Base-by-base conservation (phyloP, 2,888 invertebrate species). In the Drosophila meridiana region DNA sequence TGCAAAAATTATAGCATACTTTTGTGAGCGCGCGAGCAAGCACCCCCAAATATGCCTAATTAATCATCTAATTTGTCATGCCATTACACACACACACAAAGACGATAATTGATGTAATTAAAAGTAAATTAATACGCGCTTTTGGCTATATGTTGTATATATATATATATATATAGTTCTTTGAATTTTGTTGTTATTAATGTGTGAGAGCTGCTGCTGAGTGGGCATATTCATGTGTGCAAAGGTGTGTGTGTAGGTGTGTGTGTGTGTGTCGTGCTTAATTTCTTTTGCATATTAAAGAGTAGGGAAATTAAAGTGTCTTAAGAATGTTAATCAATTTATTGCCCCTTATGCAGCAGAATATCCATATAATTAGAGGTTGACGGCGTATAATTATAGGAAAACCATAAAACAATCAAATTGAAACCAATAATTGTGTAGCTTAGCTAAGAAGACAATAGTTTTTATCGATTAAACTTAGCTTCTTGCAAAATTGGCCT, bases 11-110 rank as follows among this genome's bases (percentile, higher is more conserved):
- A 38, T 84, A 69, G 87, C 87, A 78, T 64, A 78, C 74, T 58
- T 84, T 71, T 82, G 55, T 65, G 80, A 69, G 71, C 56, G 8
- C 3, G 2, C 40, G 9, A 59, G 5, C 9, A 1, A 40, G 34
- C 20, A 14, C 1, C 62, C 63, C 40, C 66, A 63, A 53, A 61
- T 69, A 67, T 48, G 50, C 45, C 52, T 80, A 73, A 88, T 84
- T 89, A 87, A 87, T 83, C 75, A 79, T 75, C 79, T 73, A 56
- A 69, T 75, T 78, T 74, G 75, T 83, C 79, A 77, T 72, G 14
- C 43, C 56, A 66, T 52, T 60, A 64, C 53, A 62, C 70, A 43
- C 30, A 40, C 45, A 32, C 48, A 8, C 7, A 28, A 61, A 38
- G 3, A 0, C 8, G 20, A 45, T 26, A 43, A 48, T 30, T 68